A percentile compares a stretch with the other conserved stretches of the same genome.
These are phyloP conservation scores for Sebastes flavidus DNA, from an alignment of 2,797 vertebrate genomes.

Conservation along the genomic window DNA sequence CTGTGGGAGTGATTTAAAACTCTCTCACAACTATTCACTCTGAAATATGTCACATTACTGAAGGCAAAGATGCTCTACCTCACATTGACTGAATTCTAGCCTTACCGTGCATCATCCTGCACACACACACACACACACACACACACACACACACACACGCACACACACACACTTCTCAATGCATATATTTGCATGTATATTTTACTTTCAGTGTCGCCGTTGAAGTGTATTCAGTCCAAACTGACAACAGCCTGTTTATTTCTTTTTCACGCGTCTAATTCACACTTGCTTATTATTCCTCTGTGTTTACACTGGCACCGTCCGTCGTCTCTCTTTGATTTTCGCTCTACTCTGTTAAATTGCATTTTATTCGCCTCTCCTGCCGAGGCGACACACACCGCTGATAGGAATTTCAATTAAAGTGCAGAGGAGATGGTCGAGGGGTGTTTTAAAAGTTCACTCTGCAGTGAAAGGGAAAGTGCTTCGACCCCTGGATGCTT, in stretches of 20 bases:
- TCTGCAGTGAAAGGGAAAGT: conserved; percentile 1
- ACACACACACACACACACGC: fast-evolving
- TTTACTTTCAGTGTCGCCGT: not conserved
- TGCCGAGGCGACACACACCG: not conserved
- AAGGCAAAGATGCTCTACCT: not conserved
- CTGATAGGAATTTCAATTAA: conserved; percentile 51
- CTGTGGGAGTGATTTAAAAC: too few relatives aligned
- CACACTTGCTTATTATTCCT: not conserved
- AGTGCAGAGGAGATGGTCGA: conserved; percentile 28
- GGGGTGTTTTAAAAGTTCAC: conserved; percentile 24
- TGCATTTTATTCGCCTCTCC: not conserved
- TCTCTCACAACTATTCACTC: not conserved
- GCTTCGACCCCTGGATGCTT: not conserved
- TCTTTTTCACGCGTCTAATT: not conserved
- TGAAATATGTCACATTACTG: not conserved
- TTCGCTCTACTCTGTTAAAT: not conserved
- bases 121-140: not conserved
- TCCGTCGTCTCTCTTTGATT: not conserved
- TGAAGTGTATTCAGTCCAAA: not conserved
- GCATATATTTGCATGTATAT: not conserved
- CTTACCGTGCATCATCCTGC: not conserved
- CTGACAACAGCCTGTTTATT: not conserved
- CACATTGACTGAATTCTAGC: not conserved
- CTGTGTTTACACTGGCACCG: not conserved
- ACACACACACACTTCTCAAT: not conserved